Percentiles rank a stretch among this genome's conserved stretches.
These are phyloP conservation scores for Pseudorhombus dupliciocellatus DNA, from an alignment of 2,113 vertebrate genomes.

Conservation along the genomic window DNA sequence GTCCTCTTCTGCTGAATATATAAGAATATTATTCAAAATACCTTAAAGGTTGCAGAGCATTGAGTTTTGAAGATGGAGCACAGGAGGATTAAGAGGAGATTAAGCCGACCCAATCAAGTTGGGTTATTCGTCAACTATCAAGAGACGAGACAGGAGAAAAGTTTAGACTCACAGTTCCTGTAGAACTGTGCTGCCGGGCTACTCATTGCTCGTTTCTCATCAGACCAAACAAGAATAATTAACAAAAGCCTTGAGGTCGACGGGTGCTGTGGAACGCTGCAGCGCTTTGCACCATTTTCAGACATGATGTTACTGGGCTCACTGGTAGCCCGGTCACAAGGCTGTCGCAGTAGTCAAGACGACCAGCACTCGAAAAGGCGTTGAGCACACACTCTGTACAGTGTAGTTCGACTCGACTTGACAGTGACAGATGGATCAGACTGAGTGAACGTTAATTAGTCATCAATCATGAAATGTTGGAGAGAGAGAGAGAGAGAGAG, in stretches of 20 bases:
- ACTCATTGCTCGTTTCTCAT: neutral
- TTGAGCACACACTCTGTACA: neutral
- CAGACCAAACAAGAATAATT: neutral
- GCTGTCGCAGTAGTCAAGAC: neutral
- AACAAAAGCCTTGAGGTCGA: neutral
- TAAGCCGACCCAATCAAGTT: neutral
- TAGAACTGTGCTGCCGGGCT: neutral
- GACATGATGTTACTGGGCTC: neutral
- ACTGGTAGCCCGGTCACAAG: neutral
- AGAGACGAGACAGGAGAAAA: neutral
- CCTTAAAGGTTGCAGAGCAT: neutral
- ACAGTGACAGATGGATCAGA: neutral
- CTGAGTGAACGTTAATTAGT: neutral
- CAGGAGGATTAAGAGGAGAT: constrained; percentile 3
- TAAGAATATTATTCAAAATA: too few relatives aligned
- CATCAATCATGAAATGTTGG: neutral
- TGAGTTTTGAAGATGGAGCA: neutral
- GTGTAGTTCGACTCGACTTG: neutral
- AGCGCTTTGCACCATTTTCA: neutral
- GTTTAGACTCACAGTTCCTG: neutral
- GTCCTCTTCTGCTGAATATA: too few relatives aligned
- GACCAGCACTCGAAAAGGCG: neutral
- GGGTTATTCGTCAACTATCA: neutral
- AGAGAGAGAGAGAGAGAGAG: too few relatives aligned
- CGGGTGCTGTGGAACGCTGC: neutral